These are phyloP conservation scores for Ophiothrix spiculata DNA, from an alignment of 35 echinoderm and acorn worm genomes.

Conservation along the genomic window DNA sequence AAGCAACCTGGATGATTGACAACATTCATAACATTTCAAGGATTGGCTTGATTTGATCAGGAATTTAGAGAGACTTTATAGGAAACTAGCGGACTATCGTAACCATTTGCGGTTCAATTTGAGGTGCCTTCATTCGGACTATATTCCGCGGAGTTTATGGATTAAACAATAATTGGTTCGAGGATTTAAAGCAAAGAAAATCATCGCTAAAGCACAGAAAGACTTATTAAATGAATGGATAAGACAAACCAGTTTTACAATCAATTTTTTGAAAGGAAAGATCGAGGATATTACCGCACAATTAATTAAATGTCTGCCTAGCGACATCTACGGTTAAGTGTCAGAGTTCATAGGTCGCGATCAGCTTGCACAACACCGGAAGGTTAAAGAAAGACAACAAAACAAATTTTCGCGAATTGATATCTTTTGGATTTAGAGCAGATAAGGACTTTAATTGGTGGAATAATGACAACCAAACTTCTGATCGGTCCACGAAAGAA, in stretches of 20 bases:
- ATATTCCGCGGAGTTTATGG: not conserved
- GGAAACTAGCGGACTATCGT: not conserved
- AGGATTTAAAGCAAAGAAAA: not conserved
- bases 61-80: not conserved
- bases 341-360: not conserved
- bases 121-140: not conserved
- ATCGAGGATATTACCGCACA: not conserved
- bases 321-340: not conserved
- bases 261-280: not conserved
- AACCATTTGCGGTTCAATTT: not conserved
- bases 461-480: too few relatives aligned
- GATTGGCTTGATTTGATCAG: not conserved
- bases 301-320: too few relatives aligned
- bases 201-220: not conserved
- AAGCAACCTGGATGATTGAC: too few relatives aligned
- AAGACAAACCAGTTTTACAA: not conserved
- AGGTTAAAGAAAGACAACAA: too few relatives aligned
- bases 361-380: too few relatives aligned
- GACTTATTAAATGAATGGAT: too few relatives aligned
- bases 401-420: too few relatives aligned
- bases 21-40: too few relatives aligned
- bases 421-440: too few relatives aligned
- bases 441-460: too few relatives aligned
- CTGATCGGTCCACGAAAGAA: too few relatives aligned
- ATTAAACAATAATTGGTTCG: too few relatives aligned